Conservation (phyloP, 2,113 vertebrate species). For the Catagonus wagneri region DNA sequence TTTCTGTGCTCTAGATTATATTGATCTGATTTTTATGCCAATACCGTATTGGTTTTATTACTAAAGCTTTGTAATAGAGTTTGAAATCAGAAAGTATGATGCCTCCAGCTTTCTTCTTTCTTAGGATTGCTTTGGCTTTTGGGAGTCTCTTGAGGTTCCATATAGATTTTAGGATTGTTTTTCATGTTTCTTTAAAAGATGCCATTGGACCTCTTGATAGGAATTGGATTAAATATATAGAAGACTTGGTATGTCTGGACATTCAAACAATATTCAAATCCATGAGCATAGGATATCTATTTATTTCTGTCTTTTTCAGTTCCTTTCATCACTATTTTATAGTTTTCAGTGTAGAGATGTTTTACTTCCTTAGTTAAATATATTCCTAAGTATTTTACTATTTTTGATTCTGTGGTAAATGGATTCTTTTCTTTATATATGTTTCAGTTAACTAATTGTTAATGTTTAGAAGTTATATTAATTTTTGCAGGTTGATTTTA, state of each 20-base stretch:
- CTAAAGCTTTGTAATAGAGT: not conserved
- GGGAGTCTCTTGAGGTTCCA: not conserved
- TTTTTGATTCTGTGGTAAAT: not conserved
- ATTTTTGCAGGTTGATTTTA: not conserved
- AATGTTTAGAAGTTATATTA: not conserved
- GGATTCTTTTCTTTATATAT: not conserved
- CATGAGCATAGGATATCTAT: not conserved
- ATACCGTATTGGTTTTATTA: not conserved
- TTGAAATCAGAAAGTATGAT: not conserved
- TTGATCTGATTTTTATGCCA: not conserved
- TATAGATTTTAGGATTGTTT: not conserved
- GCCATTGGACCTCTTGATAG: not conserved
- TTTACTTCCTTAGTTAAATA: not conserved
- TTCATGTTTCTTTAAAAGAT: not conserved
- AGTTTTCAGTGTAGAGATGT: not conserved
- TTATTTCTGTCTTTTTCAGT: not conserved
- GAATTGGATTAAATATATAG: not conserved
- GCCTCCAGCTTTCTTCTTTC: slow-evolving; percentile 9
- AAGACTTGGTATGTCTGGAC: not conserved
- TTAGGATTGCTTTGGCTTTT: not conserved
- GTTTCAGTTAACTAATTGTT: not conserved
- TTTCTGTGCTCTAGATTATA: not conserved
- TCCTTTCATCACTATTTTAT: not conserved
- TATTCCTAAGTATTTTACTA: not conserved
- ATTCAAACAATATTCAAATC: not conserved